These are phyloP conservation scores for Sebastes kiyomatsui DNA, from an alignment of 2,797 vertebrate genomes.

Conservation along the genomic window DNA sequence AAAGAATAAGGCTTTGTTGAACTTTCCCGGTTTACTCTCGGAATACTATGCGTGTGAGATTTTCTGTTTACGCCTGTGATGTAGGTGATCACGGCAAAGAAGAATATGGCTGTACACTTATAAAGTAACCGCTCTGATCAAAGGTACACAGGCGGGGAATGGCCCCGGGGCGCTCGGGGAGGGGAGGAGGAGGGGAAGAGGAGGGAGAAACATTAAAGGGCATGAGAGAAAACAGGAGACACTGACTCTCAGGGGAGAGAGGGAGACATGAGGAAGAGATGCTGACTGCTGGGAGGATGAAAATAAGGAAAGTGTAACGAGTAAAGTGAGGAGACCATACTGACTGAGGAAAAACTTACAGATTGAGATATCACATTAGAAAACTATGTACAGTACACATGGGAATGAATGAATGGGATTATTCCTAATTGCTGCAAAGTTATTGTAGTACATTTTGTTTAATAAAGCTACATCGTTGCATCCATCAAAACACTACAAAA, in stretches of 20 bases:
- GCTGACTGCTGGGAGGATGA: conserved; percentile 47
- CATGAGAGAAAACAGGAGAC: conserved; percentile 53
- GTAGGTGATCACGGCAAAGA: conserved; percentile 1
- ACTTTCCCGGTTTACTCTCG: conserved; percentile 18
- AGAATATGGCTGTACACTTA: background rate
- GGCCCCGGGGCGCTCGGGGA: conserved; percentile 5
- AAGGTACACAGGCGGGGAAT: conserved; percentile 38
- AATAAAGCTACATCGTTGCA: background rate
- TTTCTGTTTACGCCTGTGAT: conserved; percentile 54
- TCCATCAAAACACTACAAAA: background rate
- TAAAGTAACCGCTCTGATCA: conserved; percentile 57
- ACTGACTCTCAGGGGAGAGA: conserved; percentile 35
- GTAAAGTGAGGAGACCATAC: conserved; percentile 1
- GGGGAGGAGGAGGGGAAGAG: conserved; percentile 15
- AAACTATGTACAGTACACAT: background rate
- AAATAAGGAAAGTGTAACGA: conserved; percentile 5
- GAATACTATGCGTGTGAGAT: conserved; percentile 11
- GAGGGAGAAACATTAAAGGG: conserved; percentile 46
- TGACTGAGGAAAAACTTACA: conserved; percentile 7
- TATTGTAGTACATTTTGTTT: background rate
- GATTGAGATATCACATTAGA: conserved; percentile 11
- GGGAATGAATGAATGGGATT: background rate
- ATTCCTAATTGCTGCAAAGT: background rate
- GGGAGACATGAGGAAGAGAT: conserved; percentile 38
- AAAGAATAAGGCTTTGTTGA: conserved; percentile 66